Conservation (phyloP, 2,113 vertebrate genomes). For the Turdus rufiventris region DNA sequence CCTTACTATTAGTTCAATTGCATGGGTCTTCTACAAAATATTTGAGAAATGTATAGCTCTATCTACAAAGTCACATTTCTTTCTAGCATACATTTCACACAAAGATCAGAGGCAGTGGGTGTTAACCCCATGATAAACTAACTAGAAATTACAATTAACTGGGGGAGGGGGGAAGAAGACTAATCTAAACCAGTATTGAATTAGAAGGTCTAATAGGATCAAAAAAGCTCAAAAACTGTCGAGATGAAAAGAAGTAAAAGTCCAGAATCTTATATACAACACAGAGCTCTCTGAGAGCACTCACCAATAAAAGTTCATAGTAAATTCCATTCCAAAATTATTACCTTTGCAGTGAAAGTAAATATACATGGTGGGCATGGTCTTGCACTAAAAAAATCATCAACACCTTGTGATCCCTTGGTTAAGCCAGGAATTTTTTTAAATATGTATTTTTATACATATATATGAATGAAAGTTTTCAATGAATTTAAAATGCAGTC, state of each 20-base stretch:
- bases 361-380: not conserved
- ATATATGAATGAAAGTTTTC: not conserved
- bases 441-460: too few species aligned
- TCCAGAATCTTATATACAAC: not conserved
- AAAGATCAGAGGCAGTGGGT: not conserved
- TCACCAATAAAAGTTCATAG: not conserved
- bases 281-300: not conserved
- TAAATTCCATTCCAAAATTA: not conserved
- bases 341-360: not conserved
- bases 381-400: not conserved
- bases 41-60: not conserved
- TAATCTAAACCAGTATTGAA: not conserved
- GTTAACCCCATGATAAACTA: not conserved
- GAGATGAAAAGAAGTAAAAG: not conserved
- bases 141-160: not conserved
- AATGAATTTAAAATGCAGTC: not conserved
- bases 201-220: not conserved
- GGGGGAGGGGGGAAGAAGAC: accelerated
- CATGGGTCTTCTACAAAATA: not conserved
- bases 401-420: not conserved
- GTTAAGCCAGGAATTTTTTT: not conserved
- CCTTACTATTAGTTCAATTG: not conserved
- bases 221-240: not conserved
- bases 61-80: not conserved
- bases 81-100: not conserved